phyloP scores from a whole-genome alignment of 1,140 invertebrate species.

The Thalassaphorura encarpata region DNA sequence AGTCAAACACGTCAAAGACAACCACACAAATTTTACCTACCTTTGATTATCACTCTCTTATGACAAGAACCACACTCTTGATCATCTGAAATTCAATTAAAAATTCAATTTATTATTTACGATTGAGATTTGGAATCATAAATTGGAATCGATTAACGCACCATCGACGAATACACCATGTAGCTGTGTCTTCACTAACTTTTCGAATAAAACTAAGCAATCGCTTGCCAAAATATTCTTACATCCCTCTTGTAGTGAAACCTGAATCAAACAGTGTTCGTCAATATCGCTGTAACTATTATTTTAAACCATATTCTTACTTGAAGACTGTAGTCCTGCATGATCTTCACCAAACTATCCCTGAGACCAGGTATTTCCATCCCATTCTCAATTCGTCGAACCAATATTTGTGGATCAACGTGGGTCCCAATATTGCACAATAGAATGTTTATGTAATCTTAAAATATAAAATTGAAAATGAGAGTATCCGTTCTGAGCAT shows the following conservation, averaged over 20 bases:
- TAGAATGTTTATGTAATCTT: constrained; percentile 63
- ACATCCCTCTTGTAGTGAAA: constrained; percentile 78
- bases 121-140: neutral
- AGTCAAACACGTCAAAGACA: constrained; percentile 5
- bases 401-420: constrained; percentile 77
- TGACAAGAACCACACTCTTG: constrained; percentile 65
- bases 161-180: constrained; percentile 60
- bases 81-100: constrained; percentile 48
- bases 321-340: constrained; percentile 90
- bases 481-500: no score
- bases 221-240: constrained; percentile 77
- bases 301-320: no score
- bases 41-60: constrained; percentile 57
- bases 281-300: no score
- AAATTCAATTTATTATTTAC: no score
- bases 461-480: constrained; percentile 21
- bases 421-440: constrained; percentile 76
- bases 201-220: constrained; percentile 79
- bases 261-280: constrained; percentile 42
- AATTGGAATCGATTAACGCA: constrained; percentile 29
- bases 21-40: constrained; percentile 36
- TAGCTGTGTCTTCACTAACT: constrained; percentile 62
- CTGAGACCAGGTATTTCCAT: constrained; percentile 81
- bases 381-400: constrained; percentile 68
- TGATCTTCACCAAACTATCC: constrained; percentile 85